Evolutionary conservation across 1,140 invertebrate genomes (phyloP), one percentile per base, ranked within the genome.

Genomic region (Calycopis cecrops): DNA sequence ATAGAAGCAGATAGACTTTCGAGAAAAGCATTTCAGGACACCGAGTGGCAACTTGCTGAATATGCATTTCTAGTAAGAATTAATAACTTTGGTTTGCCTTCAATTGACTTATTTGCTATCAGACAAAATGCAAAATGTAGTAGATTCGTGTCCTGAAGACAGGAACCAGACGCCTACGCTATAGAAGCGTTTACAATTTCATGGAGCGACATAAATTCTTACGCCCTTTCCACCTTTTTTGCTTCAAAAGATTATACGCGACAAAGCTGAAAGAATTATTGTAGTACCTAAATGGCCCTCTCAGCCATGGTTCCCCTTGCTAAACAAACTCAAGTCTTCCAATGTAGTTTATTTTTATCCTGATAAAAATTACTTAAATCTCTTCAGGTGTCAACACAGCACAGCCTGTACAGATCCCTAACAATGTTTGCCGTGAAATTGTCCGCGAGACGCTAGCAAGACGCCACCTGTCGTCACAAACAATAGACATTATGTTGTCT

Each of bases 1-100:
- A 38, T 38, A 38, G 37, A 38, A 38, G 37, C 37, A 38, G 37
- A 38, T 38, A 38, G 12, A 38, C 37, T 38, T 38, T 38, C 37
- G 12, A 38, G 37, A 9, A 38, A 4, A 38, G 3, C 37, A n/a
- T 38, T 38, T 38, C 12, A 12, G 9, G 21, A 28, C 21, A 28
- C 21, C 21, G 21, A 28, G 6, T 28, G 21, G 21, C 2, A 28
- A 28, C 21, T 28, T 6, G 21, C 21, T 28, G 21, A 28, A 3
- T 28, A 28, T 28, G 21, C 21, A 3, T 28, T 28, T 6, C 21
- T 28, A 28, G 21, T 28, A 28, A 6, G 2, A 28, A 28, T 28
- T 28, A 28, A 28, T 28, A 28, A 28, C 21, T 28, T 28, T 28
- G 21, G 21, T 28, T 28, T 28, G 21, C 21, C 6, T 28, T 28